Evolutionary conservation across 2,888 invertebrate genomes (phyloP), one percentile per base, ranked within the genome.

Genomic region (Cerceris ruficornis): DNA sequence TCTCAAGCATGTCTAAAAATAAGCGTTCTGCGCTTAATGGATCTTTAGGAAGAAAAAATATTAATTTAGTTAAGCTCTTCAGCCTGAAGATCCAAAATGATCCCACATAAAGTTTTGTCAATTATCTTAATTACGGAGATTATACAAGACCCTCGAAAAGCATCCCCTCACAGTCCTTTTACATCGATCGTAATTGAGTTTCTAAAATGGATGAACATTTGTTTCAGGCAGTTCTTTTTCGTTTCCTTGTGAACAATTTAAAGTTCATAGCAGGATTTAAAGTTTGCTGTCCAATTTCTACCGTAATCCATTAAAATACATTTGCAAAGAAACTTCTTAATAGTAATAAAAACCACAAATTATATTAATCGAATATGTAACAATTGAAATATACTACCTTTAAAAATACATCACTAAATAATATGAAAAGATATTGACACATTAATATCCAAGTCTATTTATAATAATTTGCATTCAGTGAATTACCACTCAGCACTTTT

Each of bases 131-230:
- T 57, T 57, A 13, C 13, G 17, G 7, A 39, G 6, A 39, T 17
- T 57, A 39, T 28, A 57, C 9, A 13, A 39, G 39, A 28, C 17
- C 39, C 57, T 28, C 17, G 68, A 57, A 62, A 66, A 65, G 50
- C 60, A 60, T 74, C 39, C 61, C 46, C 60, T 65, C 50, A 69
- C 49, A 41, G 50, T 55, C 49, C 59, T 59, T 69, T 46, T 62
- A 50, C 58, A 46, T 74, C 58, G 61, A 54, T 54, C 69, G 77
- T 77, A 77, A 68, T 69, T 69, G 69, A 69, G 66, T 69, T 70
- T 68, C 14, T 57, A 61, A 69, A 59, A 65, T 61, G 60, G 64
- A 69, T 28, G 60, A 54, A 17, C 42, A 14, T 50, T 61, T 59
- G 57, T 68, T 73, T 62, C 46, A 61, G 62, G 62, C 46, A 62